A percentile compares a stretch with the other conserved stretches of the same genome.
These are phyloP conservation scores for Bergia puertoricense DNA, from an alignment of 92 coral and sea anemone genomes.

Conservation along the genomic window DNA sequence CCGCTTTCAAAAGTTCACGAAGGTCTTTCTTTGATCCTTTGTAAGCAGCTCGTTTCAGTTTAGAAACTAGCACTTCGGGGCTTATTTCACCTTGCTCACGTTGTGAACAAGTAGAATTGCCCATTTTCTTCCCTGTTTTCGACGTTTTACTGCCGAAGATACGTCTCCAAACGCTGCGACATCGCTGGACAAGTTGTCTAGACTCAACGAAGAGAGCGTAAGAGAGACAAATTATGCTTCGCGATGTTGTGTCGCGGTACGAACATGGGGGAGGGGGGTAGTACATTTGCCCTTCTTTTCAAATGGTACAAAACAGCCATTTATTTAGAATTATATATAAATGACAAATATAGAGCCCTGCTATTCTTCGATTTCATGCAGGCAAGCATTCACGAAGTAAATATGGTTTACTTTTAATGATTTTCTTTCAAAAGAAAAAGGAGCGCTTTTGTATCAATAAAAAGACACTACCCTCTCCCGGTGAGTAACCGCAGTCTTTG, in stretches of 20 bases:
- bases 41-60: constrained; percentile 93
- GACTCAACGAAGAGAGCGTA: constrained; percentile 38
- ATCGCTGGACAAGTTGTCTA: constrained; percentile 63
- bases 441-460: not conserved
- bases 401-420: too few relatives aligned
- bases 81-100: constrained; percentile 76
- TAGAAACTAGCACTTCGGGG: constrained; percentile 92
- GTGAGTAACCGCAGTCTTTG: constrained; percentile 63
- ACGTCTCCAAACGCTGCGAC: constrained; percentile 69
- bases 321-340: not conserved
- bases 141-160: constrained; percentile 62
- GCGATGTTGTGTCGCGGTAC: constrained; percentile 60
- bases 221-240: constrained; percentile 56
- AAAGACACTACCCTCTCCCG: constrained; percentile 51
- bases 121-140: constrained; percentile 87
- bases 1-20: constrained; percentile 93
- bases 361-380: not conserved
- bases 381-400: not conserved
- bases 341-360: not conserved
- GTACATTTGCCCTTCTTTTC: not conserved
- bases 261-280: constrained; percentile 30
- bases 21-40: constrained; percentile 97
- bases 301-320: not conserved
- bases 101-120: constrained; percentile 88
- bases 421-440: not conserved